Percentiles rank a stretch among this genome's conserved stretches.
phyloP scores from a whole-genome alignment of 2,113 vertebrate species.

The Heterocephalus glaber region DNA sequence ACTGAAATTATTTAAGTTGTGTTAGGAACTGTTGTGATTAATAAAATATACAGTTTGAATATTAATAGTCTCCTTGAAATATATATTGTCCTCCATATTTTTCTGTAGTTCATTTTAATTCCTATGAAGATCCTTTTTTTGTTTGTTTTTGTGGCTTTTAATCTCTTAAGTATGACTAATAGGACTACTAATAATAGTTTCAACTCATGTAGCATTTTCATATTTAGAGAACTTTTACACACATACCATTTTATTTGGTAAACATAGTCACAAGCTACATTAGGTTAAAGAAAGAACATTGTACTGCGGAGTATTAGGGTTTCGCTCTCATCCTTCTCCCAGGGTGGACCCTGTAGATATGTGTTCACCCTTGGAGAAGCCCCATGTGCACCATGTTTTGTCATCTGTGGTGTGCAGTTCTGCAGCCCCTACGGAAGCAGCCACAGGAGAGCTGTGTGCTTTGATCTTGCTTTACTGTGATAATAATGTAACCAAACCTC shows the following conservation, averaged over 20 bases:
- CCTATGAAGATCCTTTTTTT: neutral
- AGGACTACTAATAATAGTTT: neutral
- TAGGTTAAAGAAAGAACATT: neutral
- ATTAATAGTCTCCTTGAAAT: neutral
- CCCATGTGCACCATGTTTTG: neutral
- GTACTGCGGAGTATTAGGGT: neutral
- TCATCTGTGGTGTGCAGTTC: neutral
- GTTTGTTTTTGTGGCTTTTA: neutral
- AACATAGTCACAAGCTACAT: neutral
- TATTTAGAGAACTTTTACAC: neutral
- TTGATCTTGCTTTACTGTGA: constrained; percentile 6
- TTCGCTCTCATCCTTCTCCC: neutral
- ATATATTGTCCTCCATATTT: neutral
- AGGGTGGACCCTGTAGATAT: neutral
- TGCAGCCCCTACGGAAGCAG: neutral
- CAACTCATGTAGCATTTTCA: neutral
- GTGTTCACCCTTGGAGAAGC: neutral
- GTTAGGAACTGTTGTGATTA: constrained; percentile 25
- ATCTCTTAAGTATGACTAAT: neutral
- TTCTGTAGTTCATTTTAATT: neutral
- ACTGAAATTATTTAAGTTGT: neutral
- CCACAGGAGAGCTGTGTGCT: neutral
- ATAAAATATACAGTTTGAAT: constrained; percentile 34
- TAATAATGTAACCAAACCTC: neutral
- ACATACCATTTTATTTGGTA: neutral